These are phyloP conservation scores for Sebastiscus albofasciatus DNA, from an alignment of 2,797 vertebrate genomes.

Conservation along the genomic window DNA sequence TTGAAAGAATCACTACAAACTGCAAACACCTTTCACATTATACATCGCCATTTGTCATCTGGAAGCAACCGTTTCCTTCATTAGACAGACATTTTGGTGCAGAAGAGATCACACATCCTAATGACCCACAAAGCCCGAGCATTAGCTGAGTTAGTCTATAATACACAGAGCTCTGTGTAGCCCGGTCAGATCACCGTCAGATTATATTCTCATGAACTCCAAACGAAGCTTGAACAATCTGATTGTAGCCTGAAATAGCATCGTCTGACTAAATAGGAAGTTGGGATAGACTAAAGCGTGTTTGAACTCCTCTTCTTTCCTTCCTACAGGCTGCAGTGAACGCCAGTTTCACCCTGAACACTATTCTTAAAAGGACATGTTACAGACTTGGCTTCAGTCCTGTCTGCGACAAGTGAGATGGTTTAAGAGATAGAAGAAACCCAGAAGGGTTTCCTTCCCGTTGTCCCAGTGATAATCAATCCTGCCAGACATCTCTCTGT, in stretches of 20 bases:
- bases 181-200: neutral
- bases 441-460: neutral
- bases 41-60: neutral
- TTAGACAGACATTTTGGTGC: neutral
- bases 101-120: neutral
- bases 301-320: neutral
- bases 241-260: neutral
- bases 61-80: neutral
- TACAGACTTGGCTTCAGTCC: neutral
- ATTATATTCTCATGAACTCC: neutral
- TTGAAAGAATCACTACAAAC: slow-evolving; percentile 15
- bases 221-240: neutral
- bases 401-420: neutral
- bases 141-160: neutral
- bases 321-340: neutral
- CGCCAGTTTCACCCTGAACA: neutral
- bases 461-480: neutral
- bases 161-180: neutral
- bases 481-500: neutral
- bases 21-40: neutral
- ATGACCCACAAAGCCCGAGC: neutral
- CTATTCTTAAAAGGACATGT: neutral
- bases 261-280: neutral
- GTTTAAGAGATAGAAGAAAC: neutral
- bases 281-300: neutral